phyloP scores from a whole-genome alignment of 2,113 vertebrate species.

The Pseudorhombus dupliciocellatus region DNA sequence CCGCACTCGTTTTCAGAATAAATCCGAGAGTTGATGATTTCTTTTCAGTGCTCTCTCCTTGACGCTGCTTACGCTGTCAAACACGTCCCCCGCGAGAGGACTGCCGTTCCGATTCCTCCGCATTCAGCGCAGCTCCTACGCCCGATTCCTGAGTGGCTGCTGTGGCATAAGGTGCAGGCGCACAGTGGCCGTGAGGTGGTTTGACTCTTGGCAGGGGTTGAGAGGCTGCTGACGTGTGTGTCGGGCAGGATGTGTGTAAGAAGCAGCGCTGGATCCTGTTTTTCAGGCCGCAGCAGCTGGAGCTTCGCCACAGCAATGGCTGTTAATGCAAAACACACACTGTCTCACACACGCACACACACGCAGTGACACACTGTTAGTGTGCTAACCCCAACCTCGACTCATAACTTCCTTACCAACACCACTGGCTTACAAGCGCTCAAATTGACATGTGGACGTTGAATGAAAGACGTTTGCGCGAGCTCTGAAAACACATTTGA shows the following conservation, averaged over 20 bases:
- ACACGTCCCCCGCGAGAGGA: constrained; percentile 18
- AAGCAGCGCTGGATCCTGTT: constrained; percentile 77
- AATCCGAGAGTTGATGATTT: constrained; percentile 16
- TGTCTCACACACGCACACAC: not conserved
- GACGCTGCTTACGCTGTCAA: constrained; percentile 23
- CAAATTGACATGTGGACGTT: not conserved
- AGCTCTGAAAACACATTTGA: not conserved
- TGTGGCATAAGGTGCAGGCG: constrained; percentile 63
- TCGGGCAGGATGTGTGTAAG: constrained; percentile 79
- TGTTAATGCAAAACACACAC: constrained; percentile 63
- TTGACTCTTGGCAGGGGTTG: constrained; percentile 73
- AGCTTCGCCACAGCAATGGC: constrained; percentile 60
- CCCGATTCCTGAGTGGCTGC: constrained; percentile 39
- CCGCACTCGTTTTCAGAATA: constrained; percentile 13
- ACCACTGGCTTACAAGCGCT: constrained; percentile 7
- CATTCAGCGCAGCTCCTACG: constrained; percentile 30
- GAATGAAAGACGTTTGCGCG: constrained; percentile 24
- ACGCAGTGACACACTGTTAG: constrained; percentile 9
- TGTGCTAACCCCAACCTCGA: constrained; percentile 45
- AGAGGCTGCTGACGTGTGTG: constrained; percentile 75
- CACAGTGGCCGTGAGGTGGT: constrained; percentile 63
- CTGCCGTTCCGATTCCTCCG: constrained; percentile 45
- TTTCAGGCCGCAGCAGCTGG: constrained; percentile 74
- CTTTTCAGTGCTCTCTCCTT: constrained; percentile 18
- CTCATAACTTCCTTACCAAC: constrained; percentile 43